These are phyloP conservation scores for Drosophila greeni DNA, from an alignment of 2,888 invertebrate genomes.

Conservation along the genomic window DNA sequence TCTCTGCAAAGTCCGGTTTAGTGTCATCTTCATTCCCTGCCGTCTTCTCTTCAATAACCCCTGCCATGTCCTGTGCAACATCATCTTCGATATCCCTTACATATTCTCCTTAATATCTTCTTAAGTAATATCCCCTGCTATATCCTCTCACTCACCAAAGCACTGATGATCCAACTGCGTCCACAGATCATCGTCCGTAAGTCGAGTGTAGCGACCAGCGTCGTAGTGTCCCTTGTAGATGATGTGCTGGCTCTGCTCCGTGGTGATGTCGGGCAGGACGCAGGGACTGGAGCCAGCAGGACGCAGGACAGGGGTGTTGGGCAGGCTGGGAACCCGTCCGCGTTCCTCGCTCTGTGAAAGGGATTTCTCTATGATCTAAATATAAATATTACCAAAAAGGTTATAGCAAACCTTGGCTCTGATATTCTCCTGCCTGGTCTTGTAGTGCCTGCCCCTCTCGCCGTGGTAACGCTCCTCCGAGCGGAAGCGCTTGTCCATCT, in stretches of 20 bases:
- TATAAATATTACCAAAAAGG: no score
- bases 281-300: slow-evolving; percentile 84
- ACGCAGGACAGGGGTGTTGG: slow-evolving; percentile 86
- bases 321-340: slow-evolving; percentile 84
- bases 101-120: neutral
- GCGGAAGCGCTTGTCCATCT: slow-evolving; percentile 87
- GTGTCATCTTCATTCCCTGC: neutral
- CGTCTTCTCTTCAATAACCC: neutral
- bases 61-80: neutral
- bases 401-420: slow-evolving; percentile 84
- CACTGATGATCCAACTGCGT: slow-evolving; percentile 80
- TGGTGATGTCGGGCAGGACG: slow-evolving; percentile 80
- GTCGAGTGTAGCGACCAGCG: slow-evolving; percentile 86
- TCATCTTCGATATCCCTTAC: neutral
- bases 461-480: slow-evolving; percentile 85
- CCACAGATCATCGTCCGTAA: slow-evolving; percentile 87
- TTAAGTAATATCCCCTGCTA: no score
- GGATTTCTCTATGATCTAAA: no score
- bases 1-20: neutral
- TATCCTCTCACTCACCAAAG: slow-evolving; percentile 68
- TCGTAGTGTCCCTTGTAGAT: slow-evolving; percentile 88
- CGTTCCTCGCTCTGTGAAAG: slow-evolving; percentile 83
- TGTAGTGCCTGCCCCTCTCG: slow-evolving; percentile 82
- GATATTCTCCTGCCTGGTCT: slow-evolving; percentile 84
- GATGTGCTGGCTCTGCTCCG: slow-evolving; percentile 80